Conservation (phyloP, 2,113 vertebrate species). For the Stomatorhinus ivindoensis region DNA sequence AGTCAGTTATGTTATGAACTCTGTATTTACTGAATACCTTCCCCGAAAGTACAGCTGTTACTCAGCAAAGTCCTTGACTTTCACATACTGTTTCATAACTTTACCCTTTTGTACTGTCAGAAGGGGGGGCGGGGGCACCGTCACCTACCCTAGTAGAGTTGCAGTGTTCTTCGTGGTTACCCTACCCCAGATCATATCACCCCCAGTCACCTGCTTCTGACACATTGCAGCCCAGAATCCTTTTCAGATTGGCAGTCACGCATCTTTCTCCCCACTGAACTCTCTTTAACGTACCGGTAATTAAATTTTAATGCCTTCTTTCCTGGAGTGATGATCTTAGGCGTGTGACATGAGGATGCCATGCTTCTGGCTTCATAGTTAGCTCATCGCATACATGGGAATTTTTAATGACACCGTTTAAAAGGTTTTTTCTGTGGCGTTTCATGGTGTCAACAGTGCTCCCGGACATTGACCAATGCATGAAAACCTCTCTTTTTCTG, state of each 20-base stretch:
- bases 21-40: neutral
- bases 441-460: neutral
- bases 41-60: neutral
- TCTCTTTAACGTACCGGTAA: neutral
- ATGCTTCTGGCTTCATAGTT: neutral
- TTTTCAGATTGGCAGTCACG: neutral
- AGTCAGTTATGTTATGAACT: neutral
- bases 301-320: neutral
- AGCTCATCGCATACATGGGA: neutral
- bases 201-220: neutral
- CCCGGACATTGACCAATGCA: neutral
- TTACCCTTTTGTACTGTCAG: neutral
- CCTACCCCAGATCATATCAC: neutral
- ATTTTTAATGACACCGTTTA: neutral
- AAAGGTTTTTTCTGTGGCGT: neutral
- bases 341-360: neutral
- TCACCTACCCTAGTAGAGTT: neutral
- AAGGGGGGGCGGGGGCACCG: neutral
- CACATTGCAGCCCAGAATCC: neutral
- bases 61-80: neutral
- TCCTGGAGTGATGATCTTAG: neutral
- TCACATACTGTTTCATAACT: neutral
- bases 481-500: too few species aligned
- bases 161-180: neutral
- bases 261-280: neutral